Base-by-base conservation (phyloP, 2,888 invertebrate genomes). In the Girardia tigrina region DNA sequence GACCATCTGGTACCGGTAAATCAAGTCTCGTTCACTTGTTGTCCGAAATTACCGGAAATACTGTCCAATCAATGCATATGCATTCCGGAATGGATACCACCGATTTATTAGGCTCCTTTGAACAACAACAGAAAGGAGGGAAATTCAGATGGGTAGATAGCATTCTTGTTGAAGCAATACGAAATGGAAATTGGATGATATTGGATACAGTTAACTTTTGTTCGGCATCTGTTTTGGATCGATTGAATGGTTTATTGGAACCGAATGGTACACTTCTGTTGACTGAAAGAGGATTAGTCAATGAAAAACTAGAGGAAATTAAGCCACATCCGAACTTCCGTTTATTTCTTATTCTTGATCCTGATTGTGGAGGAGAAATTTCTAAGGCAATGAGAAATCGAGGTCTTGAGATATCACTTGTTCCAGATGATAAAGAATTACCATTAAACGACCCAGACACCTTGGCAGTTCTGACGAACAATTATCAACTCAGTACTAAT, bases 331-430 rank as follows among this genome's bases (percentile, higher is more conserved):
- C 88, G 12, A 88, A 94, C 82, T 99, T 99, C 83, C 77, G 77
- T 2, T 26, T 77, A 12, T 72, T 77, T 26, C 77, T 77, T 8
- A 8, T 77, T 20, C 26, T 77, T 16, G 69, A 77, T 77, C 56
- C 69, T 8, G 42, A 28, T 14, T 26, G 42, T 76, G 76, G 74
- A 6, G 98, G 98, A 0, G 94, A 94, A 84, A 90, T 99, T 78
- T 99, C 98, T 0, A 88, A 90, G 79, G 98, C 98, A 0, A 99
- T 99, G 98, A 88, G 97, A 77, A 99, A 99, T 84, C 88, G 98
- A 81, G 94, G 97, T 1, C 89, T 98, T 0, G 98, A 99, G 86
- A 89, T 98, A n/a, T 14, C 29, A 4, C 14, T 76, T 4, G 8
- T 75, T 27, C 8, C 28, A 8, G 27, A 74, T 28, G 8, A 26